phyloP scores from a whole-genome alignment of 1,140 invertebrate species.

The Riptortus pedestris region DNA sequence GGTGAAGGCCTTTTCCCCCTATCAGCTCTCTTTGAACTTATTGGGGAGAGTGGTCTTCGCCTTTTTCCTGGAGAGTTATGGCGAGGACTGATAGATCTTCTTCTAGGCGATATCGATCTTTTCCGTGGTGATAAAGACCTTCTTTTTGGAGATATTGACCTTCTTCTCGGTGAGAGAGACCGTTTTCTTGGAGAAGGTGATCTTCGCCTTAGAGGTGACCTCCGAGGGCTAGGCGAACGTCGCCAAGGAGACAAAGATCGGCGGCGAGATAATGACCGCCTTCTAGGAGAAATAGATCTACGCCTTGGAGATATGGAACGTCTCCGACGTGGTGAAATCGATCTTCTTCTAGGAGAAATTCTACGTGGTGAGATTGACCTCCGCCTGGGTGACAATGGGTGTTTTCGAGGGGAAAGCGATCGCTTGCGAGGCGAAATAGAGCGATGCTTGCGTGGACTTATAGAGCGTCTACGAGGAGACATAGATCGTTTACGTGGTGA shows the following conservation, averaged over 20 bases:
- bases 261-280: constrained; percentile 10
- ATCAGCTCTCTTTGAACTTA: no score
- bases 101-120: not conserved
- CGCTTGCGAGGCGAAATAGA: no score
- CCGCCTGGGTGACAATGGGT: not conserved
- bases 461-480: not conserved
- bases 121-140: constrained; percentile 5
- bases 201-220: constrained; percentile 2
- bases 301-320: constrained; percentile 3
- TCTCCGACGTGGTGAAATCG: not conserved
- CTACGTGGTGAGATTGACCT: not conserved
- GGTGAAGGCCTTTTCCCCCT: not conserved
- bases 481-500: constrained; percentile 1
- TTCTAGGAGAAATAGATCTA: constrained; percentile 8
- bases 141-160: not conserved
- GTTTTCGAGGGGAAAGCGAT: not conserved
- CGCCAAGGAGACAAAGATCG: not conserved
- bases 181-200: not conserved
- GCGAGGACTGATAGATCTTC: not conserved
- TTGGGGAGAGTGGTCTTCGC: not conserved
- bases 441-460: not conserved
- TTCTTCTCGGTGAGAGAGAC: constrained; percentile 4
- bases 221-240: not conserved
- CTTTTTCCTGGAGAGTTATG: not conserved
- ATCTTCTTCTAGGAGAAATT: constrained; percentile 5